These are phyloP conservation scores for Carcharodon carcharias DNA, from an alignment of 2,797 vertebrate species.

Conservation along the genomic window DNA sequence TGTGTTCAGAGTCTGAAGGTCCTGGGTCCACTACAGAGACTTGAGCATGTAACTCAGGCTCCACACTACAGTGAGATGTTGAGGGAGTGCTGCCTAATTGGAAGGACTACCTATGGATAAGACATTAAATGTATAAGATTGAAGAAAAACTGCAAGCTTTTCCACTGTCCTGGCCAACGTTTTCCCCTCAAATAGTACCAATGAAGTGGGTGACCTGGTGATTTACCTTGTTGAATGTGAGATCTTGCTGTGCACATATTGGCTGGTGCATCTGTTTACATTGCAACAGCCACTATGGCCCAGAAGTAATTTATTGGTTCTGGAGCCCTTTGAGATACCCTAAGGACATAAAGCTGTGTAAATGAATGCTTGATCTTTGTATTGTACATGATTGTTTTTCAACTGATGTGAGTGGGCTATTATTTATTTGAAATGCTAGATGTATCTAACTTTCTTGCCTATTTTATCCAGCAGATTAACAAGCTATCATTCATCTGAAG, in stretches of 20 bases:
- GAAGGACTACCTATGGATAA: neutral
- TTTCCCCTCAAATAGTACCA: neutral
- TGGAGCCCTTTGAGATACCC: neutral
- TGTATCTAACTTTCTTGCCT: neutral
- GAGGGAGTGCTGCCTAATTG: neutral
- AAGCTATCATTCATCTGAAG: neutral
- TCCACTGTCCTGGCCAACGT: neutral
- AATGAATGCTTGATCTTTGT: neutral
- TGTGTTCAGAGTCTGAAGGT: neutral
- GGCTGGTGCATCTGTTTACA: neutral
- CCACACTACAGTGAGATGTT: neutral
- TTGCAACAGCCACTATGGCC: neutral
- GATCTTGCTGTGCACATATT: neutral
- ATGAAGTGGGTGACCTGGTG: neutral
- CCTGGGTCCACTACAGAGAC: neutral
- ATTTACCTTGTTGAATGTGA: neutral
- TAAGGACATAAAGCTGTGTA: neutral
- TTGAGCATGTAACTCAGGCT: neutral
- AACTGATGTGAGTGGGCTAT: neutral
- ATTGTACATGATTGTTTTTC: neutral
- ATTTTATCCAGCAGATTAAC: neutral
- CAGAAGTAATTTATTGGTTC: neutral
- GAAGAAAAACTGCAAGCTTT: neutral
- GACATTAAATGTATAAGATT: neutral
- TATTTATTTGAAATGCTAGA: neutral